These are phyloP conservation scores for Drepana falcataria DNA, from an alignment of 2,888 invertebrate genomes.

Conservation along the genomic window DNA sequence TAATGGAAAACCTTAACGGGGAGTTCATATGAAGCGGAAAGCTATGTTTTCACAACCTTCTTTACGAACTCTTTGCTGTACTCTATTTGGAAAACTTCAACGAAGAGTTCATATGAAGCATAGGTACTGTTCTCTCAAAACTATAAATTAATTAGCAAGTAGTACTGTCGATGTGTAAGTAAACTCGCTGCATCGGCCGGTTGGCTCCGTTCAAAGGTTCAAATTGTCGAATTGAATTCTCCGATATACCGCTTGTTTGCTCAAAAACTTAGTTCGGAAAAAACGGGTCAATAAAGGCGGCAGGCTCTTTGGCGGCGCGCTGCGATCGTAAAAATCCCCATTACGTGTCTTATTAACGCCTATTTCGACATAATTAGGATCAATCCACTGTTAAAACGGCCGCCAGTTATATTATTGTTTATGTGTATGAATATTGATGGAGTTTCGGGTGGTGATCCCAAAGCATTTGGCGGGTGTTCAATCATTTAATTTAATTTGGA, in stretches of 20 bases:
- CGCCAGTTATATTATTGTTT: constrained; percentile 63
- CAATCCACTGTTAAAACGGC: constrained; percentile 56
- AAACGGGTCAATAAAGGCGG: constrained; percentile 68
- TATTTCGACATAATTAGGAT: constrained; percentile 77
- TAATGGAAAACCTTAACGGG: too few species aligned
- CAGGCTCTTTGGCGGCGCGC: constrained; percentile 66
- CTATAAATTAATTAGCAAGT: neutral
- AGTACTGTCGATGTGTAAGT: neutral
- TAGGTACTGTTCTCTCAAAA: neutral
- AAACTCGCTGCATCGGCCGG: neutral
- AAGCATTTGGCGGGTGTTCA: constrained; percentile 12
- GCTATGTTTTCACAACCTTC: too few species aligned
- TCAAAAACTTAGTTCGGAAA: constrained; percentile 66
- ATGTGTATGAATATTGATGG: constrained; percentile 44
- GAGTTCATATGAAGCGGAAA: too few species aligned
- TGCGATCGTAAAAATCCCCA: constrained; percentile 63
- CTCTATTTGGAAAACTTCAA: too few species aligned
- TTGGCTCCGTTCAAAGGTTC: constrained; percentile 23
- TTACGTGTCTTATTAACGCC: constrained; percentile 76
- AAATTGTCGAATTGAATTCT: constrained; percentile 43
- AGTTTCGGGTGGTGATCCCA: constrained; percentile 13
- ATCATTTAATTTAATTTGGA: constrained; percentile 13
- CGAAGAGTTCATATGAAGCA: too few species aligned
- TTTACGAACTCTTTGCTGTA: too few species aligned
- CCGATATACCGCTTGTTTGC: constrained; percentile 51